Conservation (phyloP, 2,888 invertebrate species). For the Sialis lutaria region DNA sequence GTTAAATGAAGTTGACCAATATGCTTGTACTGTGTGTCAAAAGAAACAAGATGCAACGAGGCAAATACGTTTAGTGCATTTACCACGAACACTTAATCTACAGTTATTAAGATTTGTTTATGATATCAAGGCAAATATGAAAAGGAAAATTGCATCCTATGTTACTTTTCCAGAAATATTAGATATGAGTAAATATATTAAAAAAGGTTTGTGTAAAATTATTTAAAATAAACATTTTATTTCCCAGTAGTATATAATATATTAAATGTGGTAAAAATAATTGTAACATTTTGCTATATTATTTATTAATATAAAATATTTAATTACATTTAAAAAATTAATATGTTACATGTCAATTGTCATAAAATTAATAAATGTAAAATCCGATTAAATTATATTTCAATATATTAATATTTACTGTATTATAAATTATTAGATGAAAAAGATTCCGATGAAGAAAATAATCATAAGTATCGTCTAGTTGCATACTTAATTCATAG, state of each 20-base stretch:
- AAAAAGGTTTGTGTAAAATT: neutral
- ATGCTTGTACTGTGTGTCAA: constrained; percentile 34
- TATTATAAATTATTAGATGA: no score
- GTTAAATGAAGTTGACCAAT: constrained; percentile 37
- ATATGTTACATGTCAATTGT: no score
- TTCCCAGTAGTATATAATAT: no score
- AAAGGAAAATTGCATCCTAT: constrained; percentile 38
- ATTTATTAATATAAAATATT: no score
- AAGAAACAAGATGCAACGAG: constrained; percentile 37
- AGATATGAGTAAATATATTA: constrained; percentile 25
- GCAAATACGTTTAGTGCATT: constrained; percentile 29
- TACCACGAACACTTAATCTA: constrained; percentile 40
- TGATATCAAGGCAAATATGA: constrained; percentile 35
- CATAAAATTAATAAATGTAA: no score
- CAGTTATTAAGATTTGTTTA: constrained; percentile 43
- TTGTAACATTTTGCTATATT: no score
- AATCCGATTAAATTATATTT: no score
- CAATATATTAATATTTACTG: no score
- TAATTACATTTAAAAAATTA: no score
- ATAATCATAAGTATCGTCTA: constrained; percentile 31
- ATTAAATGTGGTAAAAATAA: no score
- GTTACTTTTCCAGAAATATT: constrained; percentile 40
- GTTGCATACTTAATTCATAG: constrained; percentile 46
- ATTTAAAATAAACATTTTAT: no score
- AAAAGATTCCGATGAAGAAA: constrained; percentile 6